Percentiles rank a stretch among this genome's conserved stretches.
phyloP scores from a whole-genome alignment of 2,888 invertebrate species.

The Pseudeuparius sepicola region DNA sequence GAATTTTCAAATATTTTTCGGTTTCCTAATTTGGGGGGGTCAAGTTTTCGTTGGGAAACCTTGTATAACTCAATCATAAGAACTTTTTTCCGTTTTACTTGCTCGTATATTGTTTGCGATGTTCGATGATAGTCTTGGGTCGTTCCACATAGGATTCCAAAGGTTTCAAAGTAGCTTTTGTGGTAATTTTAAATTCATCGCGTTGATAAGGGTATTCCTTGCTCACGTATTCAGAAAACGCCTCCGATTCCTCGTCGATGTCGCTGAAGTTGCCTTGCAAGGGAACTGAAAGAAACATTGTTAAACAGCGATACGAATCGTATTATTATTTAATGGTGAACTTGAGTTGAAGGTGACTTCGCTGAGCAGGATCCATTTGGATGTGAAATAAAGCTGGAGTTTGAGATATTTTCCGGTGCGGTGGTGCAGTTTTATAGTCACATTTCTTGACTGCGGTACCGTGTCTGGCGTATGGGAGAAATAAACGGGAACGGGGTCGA shows the following conservation, averaged over 20 bases:
- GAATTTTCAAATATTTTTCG: too few relatives aligned
- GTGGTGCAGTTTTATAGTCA: constrained; percentile 69
- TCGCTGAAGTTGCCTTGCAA: constrained; percentile 58
- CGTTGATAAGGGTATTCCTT: constrained; percentile 57
- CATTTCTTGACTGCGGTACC: constrained; percentile 70
- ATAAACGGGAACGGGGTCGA: constrained; percentile 60
- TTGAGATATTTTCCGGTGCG: constrained; percentile 66
- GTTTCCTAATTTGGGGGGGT: too few relatives aligned
- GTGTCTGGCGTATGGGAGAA: constrained; percentile 68
- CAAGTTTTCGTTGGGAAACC: too few relatives aligned
- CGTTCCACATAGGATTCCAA: too few relatives aligned
- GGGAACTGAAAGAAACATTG: too few relatives aligned
- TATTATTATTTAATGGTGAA: too few relatives aligned
- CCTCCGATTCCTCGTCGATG: constrained; percentile 42
- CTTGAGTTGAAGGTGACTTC: constrained; percentile 77
- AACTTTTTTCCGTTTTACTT: too few relatives aligned
- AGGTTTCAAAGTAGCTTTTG: constrained; percentile 35
- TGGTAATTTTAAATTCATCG: constrained; percentile 55
- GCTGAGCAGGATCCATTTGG: constrained; percentile 77
- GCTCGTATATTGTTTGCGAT: too few relatives aligned
- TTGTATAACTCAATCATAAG: too few relatives aligned
- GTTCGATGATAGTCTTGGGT: too few relatives aligned
- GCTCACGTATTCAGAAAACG: too few relatives aligned
- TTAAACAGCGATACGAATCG: too few relatives aligned
- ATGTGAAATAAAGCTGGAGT: constrained; percentile 67